Evolutionary conservation across 2,888 invertebrate species (phyloP).

Genomic region (Druceiella hillmani): DNA sequence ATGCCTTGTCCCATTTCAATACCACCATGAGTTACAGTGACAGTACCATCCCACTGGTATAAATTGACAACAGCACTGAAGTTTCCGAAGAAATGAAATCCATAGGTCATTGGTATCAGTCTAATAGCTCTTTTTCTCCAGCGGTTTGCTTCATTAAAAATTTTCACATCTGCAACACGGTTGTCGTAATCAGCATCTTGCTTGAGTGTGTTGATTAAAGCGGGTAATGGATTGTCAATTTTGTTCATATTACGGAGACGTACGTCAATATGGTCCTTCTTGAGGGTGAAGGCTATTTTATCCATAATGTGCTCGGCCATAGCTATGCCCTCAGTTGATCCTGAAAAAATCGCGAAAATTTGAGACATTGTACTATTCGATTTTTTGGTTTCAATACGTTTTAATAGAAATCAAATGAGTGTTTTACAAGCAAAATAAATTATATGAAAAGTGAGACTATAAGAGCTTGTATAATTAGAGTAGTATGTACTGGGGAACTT

Average conservation of each 20-base stretch:
- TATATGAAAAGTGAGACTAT: too few species aligned
- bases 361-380: too few species aligned
- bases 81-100: too few species aligned
- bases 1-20: constrained; percentile 73
- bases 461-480: too few species aligned
- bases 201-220: constrained; percentile 54
- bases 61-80: too few species aligned
- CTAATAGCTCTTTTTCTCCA: constrained; percentile 69
- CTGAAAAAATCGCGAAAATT: too few species aligned
- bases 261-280: constrained; percentile 56
- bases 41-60: constrained; percentile 61
- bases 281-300: constrained; percentile 50
- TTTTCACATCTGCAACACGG: constrained; percentile 43
- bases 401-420: too few species aligned
- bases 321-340: constrained; percentile 52
- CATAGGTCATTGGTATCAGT: constrained; percentile 58
- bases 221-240: constrained; percentile 32
- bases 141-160: constrained; percentile 59
- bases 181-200: constrained; percentile 50
- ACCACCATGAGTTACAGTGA: constrained; percentile 63
- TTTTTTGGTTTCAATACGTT: too few species aligned
- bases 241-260: constrained; percentile 46
- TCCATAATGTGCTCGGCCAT: constrained; percentile 63
- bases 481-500: too few species aligned
- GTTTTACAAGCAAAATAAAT: too few species aligned